Conservation (phyloP, 2,888 invertebrate species). For the Noctua comes region DNA sequence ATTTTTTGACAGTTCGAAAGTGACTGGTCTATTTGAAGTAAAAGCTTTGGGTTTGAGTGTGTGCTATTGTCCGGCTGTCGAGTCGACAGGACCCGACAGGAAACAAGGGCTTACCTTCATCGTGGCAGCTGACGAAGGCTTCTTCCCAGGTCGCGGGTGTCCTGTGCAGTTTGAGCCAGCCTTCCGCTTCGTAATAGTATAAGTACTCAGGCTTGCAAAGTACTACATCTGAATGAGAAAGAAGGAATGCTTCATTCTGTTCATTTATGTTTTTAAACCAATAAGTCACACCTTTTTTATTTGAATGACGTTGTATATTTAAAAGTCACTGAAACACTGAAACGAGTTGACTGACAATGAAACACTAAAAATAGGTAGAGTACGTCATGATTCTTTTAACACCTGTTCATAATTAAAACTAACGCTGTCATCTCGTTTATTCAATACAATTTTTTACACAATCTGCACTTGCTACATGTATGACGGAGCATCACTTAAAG, state of each 20-base stretch:
- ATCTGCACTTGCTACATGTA: too few species aligned
- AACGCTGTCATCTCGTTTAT: neutral
- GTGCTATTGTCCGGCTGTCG: neutral
- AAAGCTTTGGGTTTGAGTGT: neutral
- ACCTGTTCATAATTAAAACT: neutral
- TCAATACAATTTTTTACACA: too few species aligned
- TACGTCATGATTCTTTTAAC: neutral
- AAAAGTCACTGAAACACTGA: neutral
- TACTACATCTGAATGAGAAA: neutral
- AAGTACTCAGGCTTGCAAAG: slow-evolving; percentile 17
- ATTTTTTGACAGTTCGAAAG: neutral
- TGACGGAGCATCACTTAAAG: neutral
- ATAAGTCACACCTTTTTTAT: neutral
- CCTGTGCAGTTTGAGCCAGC: slow-evolving; percentile 36
- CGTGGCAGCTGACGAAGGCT: slow-evolving; percentile 16
- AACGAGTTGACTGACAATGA: neutral
- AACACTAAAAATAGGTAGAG: neutral
- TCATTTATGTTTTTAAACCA: neutral
- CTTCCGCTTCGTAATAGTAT: neutral
- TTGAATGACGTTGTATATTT: neutral
- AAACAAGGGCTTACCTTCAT: slow-evolving; percentile 15
- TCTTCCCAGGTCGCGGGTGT: slow-evolving; percentile 12
- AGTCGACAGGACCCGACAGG: neutral
- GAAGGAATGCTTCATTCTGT: neutral
- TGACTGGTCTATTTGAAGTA: neutral